Evolutionary conservation across 2,113 vertebrate species (phyloP).

Genomic region (Pao palembangensis): DNA sequence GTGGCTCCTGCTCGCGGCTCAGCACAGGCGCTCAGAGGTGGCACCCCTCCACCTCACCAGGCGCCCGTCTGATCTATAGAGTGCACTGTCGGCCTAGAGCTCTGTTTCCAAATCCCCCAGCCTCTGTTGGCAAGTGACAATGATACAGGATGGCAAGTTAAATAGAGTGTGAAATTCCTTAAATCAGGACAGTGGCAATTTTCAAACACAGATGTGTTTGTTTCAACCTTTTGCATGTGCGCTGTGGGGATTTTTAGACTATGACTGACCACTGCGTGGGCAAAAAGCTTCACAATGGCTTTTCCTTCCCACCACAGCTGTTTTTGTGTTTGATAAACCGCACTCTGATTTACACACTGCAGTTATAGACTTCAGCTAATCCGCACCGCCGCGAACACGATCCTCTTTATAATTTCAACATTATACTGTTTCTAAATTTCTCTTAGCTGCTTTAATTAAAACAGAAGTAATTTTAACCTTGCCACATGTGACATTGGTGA

Average conservation of each 20-base stretch:
- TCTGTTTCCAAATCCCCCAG: constrained; percentile 40
- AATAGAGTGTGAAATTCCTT: constrained; percentile 80
- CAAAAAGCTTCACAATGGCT: no score
- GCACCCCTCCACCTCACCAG: constrained; percentile 51
- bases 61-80: constrained; percentile 61
- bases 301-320: not conserved
- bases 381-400: constrained; percentile 11
- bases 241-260: no score
- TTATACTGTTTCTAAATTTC: constrained; percentile 1
- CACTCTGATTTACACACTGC: constrained; percentile 28
- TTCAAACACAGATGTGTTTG: constrained; percentile 38
- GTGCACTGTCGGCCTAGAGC: constrained; percentile 41
- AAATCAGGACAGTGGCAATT: constrained; percentile 64
- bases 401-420: constrained; percentile 13
- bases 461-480: constrained; percentile 50
- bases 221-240: constrained; percentile 59
- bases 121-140: constrained; percentile 53
- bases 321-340: constrained; percentile 17
- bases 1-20: constrained; percentile 48
- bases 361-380: constrained; percentile 13
- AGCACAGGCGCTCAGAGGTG: constrained; percentile 44
- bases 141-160: constrained; percentile 74
- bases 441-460: constrained; percentile 25
- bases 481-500: constrained; percentile 40
- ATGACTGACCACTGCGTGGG: no score